Evolutionary conservation across 2,797 vertebrate genomes (phyloP).

Genomic region (Tapera naevia): DNA sequence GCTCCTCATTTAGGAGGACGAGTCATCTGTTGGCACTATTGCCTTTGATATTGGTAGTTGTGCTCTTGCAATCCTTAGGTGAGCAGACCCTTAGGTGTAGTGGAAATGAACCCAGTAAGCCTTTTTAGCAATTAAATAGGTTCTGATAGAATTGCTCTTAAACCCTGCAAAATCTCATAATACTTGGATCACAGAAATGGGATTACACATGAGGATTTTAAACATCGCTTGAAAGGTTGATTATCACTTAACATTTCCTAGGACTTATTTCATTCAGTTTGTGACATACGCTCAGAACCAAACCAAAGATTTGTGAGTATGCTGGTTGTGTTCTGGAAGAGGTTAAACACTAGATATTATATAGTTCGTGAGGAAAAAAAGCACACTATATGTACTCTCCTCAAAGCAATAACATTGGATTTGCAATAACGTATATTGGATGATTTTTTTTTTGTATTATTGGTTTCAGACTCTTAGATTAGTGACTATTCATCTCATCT

Average conservation of each 20-base stretch:
- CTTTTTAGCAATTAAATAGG: background rate
- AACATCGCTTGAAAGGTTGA: background rate
- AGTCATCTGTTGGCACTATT: too few relatives aligned
- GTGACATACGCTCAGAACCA: background rate
- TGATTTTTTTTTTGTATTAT: constrained; percentile 16
- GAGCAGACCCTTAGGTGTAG: background rate
- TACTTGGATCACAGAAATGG: background rate
- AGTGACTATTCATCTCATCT: constrained; percentile 29
- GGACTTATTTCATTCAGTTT: background rate
- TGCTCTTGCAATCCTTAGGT: background rate
- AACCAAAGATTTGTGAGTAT: background rate
- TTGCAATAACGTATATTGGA: constrained; percentile 20
- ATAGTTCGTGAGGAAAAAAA: background rate
- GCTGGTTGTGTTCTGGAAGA: background rate
- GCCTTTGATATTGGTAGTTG: too few relatives aligned
- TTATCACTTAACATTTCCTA: background rate
- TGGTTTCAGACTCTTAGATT: constrained; percentile 37
- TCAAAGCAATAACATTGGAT: constrained; percentile 39
- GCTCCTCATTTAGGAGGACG: background rate
- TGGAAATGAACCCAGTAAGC: background rate
- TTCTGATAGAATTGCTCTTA: background rate
- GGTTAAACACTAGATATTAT: background rate
- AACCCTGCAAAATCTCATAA: background rate
- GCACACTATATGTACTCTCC: background rate
- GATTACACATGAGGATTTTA: background rate